These are phyloP conservation scores for Puma concolor DNA, from an alignment of 2,113 vertebrate genomes.

Conservation along the genomic window DNA sequence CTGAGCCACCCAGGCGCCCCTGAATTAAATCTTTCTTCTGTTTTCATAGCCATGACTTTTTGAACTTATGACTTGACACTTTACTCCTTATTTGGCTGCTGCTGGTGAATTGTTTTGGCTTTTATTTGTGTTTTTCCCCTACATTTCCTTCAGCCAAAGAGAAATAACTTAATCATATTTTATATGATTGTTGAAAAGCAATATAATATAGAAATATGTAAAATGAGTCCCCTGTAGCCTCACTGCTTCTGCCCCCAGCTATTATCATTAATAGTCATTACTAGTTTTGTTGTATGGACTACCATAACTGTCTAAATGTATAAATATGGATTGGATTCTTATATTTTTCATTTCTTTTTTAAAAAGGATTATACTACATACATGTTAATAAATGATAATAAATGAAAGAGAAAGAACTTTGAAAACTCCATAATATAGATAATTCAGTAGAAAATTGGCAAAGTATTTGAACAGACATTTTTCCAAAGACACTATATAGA, in stretches of 20 bases:
- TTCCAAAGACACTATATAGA: not conserved
- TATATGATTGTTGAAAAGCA: not conserved
- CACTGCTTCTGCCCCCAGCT: not conserved
- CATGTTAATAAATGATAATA: not conserved
- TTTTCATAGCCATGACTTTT: constrained; percentile 28
- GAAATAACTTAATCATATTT: not conserved
- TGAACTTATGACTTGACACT: not conserved
- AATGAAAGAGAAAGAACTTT: not conserved
- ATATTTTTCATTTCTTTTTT: not conserved
- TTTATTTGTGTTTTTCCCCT: not conserved
- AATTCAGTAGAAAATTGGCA: not conserved
- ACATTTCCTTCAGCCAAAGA: not conserved
- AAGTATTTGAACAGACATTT: constrained; percentile 18
- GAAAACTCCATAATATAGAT: not conserved
- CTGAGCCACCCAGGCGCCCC: no score
- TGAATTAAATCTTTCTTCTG: constrained; percentile 8
- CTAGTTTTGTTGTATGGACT: not conserved
- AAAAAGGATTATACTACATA: not conserved
- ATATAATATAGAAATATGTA: constrained; percentile 21
- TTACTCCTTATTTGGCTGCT: constrained; percentile 27
- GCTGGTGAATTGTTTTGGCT: not conserved
- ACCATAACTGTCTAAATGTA: not conserved
- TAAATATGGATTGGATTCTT: not conserved
- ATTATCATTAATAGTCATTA: not conserved
- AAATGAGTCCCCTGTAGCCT: not conserved